Conservation (phyloP, 1,140 invertebrate genomes). For the Drosophila quadrilineata region DNA sequence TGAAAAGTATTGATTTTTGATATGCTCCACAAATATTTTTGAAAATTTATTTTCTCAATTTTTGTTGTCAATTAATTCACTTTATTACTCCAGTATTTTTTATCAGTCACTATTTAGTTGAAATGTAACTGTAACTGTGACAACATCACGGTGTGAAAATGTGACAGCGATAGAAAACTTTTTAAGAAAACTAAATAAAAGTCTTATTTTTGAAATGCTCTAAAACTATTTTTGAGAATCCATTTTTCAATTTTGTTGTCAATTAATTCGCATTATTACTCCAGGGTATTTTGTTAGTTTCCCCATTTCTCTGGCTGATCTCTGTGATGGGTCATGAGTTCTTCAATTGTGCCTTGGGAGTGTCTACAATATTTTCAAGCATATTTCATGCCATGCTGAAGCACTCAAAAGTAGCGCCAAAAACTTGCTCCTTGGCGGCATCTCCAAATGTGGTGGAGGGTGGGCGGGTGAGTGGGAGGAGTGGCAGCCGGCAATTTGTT, state of each 20-base stretch:
- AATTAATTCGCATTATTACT: no score
- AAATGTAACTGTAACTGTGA: slow-evolving; percentile 22
- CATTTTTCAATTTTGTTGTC: no score
- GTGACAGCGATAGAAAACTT: slow-evolving; percentile 17
- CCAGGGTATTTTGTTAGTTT: background rate
- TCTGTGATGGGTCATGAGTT: slow-evolving; percentile 22
- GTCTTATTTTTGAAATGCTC: no score
- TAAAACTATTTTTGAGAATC: no score
- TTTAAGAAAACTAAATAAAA: background rate
- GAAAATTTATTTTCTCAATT: no score
- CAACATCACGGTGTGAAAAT: slow-evolving; percentile 31
- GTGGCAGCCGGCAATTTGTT: slow-evolving; percentile 50
- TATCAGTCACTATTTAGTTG: slow-evolving; percentile 6
- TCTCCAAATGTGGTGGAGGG: background rate
- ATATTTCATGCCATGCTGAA: slow-evolving; percentile 37
- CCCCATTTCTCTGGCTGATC: background rate
- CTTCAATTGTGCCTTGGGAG: slow-evolving; percentile 28
- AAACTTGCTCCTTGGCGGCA: slow-evolving; percentile 24
- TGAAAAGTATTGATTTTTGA: no score
- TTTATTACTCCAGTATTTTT: no score
- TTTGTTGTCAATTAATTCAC: no score
- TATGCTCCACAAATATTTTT: no score
- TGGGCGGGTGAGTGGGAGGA: background rate
- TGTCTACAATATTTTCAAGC: slow-evolving; percentile 39
- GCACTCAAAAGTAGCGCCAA: slow-evolving; percentile 11